Percentiles rank a stretch among this genome's conserved stretches.
Evolutionary conservation across 1,140 invertebrate genomes (phyloP).

Genomic region (Vanessa tameamea): DNA sequence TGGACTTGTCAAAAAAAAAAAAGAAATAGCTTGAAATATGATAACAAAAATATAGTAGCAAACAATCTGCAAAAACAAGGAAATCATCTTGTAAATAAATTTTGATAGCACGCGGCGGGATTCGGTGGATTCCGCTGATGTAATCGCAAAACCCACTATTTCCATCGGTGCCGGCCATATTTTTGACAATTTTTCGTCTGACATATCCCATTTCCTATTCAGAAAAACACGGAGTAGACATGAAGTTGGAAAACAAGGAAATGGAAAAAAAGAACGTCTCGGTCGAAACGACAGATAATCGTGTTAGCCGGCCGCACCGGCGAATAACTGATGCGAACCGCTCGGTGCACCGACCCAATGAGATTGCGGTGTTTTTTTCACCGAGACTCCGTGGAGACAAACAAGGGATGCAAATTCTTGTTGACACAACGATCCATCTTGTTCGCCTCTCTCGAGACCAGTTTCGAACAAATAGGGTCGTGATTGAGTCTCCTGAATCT

Average conservation of each 20-base stretch:
- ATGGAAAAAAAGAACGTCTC: slow-evolving; percentile 74
- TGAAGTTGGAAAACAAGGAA: slow-evolving; percentile 77
- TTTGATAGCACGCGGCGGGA: slow-evolving; percentile 57
- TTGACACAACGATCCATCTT: slow-evolving; percentile 79
- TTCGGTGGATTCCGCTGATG: slow-evolving; percentile 64
- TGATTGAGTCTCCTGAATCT: slow-evolving; percentile 66
- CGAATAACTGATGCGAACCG: slow-evolving; percentile 71
- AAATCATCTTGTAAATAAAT: slow-evolving; percentile 73
- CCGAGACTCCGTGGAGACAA: slow-evolving; percentile 69
- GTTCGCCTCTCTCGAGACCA: slow-evolving; percentile 72
- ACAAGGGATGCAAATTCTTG: slow-evolving; percentile 80
- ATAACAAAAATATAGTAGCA: slow-evolving; percentile 25
- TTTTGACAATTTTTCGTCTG: slow-evolving; percentile 80
- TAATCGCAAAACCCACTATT: slow-evolving; percentile 78
- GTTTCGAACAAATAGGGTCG: slow-evolving; percentile 71
- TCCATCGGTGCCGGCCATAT: slow-evolving; percentile 73
- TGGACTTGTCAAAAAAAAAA: neutral
- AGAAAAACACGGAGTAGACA: slow-evolving; percentile 78
- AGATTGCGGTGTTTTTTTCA: slow-evolving; percentile 78
- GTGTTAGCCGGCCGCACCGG: slow-evolving; percentile 73
- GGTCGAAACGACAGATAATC: slow-evolving; percentile 77
- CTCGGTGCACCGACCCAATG: slow-evolving; percentile 72
- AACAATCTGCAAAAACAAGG: slow-evolving; percentile 54
- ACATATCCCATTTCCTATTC: slow-evolving; percentile 79
- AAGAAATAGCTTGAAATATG: neutral